phyloP scores from a whole-genome alignment of 2,113 vertebrate species.

The Entelurus aequoreus region DNA sequence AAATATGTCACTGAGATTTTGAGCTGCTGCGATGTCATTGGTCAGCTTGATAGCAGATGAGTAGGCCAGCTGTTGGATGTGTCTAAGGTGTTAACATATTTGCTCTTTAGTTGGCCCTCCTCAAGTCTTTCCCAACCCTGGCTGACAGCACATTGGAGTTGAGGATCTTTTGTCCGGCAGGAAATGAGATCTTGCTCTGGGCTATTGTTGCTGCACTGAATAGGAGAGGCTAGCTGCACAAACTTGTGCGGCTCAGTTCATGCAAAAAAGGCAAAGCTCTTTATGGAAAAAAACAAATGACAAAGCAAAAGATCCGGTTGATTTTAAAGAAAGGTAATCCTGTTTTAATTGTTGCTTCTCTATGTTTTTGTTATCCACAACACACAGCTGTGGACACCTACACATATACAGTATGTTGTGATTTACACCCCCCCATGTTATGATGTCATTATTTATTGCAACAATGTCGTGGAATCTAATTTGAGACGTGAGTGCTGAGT shows the following conservation, averaged over 20 bases:
- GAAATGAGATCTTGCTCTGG: constrained; percentile 8
- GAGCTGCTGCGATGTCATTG: too few species aligned
- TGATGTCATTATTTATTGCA: constrained; percentile 2
- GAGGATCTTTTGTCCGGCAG: background rate
- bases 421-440: background rate
- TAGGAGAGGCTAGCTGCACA: background rate
- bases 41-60: too few species aligned
- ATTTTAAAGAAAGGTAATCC: background rate
- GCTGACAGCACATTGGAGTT: background rate
- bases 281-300: background rate
- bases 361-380: background rate
- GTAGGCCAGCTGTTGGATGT: too few species aligned
- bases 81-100: background rate
- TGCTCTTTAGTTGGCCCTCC: background rate
- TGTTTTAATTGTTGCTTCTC: background rate
- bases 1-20: too few species aligned
- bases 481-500: constrained; percentile 28
- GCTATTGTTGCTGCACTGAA: constrained; percentile 6
- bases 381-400: background rate
- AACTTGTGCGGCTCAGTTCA: background rate
- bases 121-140: background rate
- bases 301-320: background rate
- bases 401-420: too few species aligned
- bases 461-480: constrained; percentile 24
- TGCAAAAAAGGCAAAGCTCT: background rate